Base-by-base conservation (phyloP, 2,113 vertebrate species). In the Semicossyphus pulcher region DNA sequence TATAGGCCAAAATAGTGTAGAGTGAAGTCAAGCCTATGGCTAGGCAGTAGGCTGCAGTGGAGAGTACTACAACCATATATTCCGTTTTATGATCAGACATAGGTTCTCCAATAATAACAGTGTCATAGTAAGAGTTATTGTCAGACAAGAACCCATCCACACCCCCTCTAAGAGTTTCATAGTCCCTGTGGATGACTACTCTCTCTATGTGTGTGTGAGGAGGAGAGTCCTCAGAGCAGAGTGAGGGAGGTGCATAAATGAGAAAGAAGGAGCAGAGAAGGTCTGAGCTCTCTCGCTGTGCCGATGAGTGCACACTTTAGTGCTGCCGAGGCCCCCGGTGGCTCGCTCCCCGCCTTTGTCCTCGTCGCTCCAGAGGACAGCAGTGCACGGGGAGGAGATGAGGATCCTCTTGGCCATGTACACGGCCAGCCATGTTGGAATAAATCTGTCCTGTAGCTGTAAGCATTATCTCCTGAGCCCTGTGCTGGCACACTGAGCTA, bases 171-270 rank as follows among this genome's bases (percentile, higher is more conserved):
- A 65, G 62, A 56, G 56, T 34, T 76, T 44, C 78, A 64, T 57
- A 87, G 80, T 78, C 68, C 75, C 34, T 47, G 58, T 44, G 75
- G 75, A 81, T 80, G 78, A 62, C 54, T 81, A 76, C 7, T 60
- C 9, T 60, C 23, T 58, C 31, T 47, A 10, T 49, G 21, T 42
- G 23, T 37, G 32, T 6, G 48, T 16, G 47, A 15, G 47, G 26
- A 10, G 36, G 47, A 77, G 44, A 66, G 21, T 69, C 77, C 58
- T 56, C 25, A 28, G 53, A 78, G 74, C 60, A 52, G 60, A 66
- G 60, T 49, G 52, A 78, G 51, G 56, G 71, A 61, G 75, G 54
- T 76, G 68, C 66, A 32, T 78, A 44, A 75, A 86, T 66, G 65
- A 81, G 76, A 53, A 57, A 51, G 49, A 57, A 20, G 48, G 41